Percentiles rank a stretch among this genome's conserved stretches.
Evolutionary conservation across 1,140 invertebrate species (phyloP).

Genomic region (Panagrolaimus sp.): DNA sequence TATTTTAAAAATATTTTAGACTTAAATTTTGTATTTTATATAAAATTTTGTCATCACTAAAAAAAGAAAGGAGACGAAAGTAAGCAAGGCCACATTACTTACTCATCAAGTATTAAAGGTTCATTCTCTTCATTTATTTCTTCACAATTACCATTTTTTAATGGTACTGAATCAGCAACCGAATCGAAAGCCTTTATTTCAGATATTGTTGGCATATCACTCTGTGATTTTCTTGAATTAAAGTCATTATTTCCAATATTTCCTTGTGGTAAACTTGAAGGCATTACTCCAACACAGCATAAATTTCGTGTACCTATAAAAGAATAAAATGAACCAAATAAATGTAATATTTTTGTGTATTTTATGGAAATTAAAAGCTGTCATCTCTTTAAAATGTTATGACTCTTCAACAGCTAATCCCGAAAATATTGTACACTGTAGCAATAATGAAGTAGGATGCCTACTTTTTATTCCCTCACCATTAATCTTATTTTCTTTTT

Average conservation of each 20-base stretch:
- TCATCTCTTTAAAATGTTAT: background rate
- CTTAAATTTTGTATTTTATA: too few species aligned
- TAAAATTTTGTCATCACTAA: too few species aligned
- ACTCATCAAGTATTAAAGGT: constrained; percentile 1
- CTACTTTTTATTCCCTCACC: background rate
- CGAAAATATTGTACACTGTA: constrained; percentile 4
- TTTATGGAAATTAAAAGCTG: background rate
- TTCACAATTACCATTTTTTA: background rate
- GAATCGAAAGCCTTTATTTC: background rate
- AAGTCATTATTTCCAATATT: too few species aligned
- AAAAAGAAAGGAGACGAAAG: too few species aligned
- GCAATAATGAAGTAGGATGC: background rate
- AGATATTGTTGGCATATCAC: background rate
- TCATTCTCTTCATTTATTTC: background rate
- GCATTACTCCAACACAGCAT: background rate
- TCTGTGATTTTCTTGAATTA: background rate
- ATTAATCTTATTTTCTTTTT: background rate
- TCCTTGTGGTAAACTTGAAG: too few species aligned
- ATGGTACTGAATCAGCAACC: background rate
- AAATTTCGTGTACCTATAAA: constrained; percentile 9
- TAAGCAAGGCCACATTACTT: background rate
- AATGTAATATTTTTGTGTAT: background rate
- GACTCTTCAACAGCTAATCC: background rate
- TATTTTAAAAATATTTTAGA: too few species aligned
- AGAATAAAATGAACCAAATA: background rate